Conservation (phyloP, 2,113 vertebrate genomes). For the Cyrtonyx montezumae region DNA sequence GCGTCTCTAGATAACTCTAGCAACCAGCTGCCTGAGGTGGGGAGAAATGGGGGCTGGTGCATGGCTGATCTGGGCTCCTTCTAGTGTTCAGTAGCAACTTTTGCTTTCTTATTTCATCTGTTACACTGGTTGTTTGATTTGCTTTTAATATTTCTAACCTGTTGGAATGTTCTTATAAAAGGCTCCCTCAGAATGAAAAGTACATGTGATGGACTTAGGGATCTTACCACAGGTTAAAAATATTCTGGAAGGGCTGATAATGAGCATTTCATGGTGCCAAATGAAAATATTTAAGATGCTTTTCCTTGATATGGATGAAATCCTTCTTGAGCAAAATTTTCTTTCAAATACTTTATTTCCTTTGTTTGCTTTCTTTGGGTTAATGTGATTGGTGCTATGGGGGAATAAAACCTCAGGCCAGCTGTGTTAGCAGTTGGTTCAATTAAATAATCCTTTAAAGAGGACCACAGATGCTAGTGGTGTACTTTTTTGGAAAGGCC, state of each 20-base stretch:
- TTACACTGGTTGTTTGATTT: conserved; percentile 76
- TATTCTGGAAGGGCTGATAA: conserved; percentile 65
- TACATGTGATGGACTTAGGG: conserved; percentile 1
- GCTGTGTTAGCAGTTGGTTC: conserved; percentile 88
- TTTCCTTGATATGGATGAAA: conserved; percentile 67
- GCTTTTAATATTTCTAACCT: conserved; percentile 83
- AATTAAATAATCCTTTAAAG: conserved; percentile 63
- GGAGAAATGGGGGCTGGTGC: conserved; percentile 89
- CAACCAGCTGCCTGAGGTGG: conserved; percentile 99
- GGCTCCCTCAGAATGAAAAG: background rate
- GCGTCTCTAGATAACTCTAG: conserved; percentile 92
- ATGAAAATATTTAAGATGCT: conserved; percentile 55
- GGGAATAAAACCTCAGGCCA: conserved; percentile 93
- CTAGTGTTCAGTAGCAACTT: conserved; percentile 71
- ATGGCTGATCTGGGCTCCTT: conserved; percentile 87
- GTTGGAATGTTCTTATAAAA: conserved; percentile 55
- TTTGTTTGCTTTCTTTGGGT: conserved; percentile 76
- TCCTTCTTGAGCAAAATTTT: conserved; percentile 61
- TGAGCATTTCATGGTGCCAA: conserved; percentile 69
- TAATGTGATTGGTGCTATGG: conserved; percentile 83
- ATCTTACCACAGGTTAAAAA: conserved; percentile 82
- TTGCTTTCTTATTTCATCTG: conserved; percentile 69
- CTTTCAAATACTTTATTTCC: conserved; percentile 46
- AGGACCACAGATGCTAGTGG: conserved; percentile 72
- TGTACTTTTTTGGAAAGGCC: conserved; percentile 75